Evolutionary conservation across 2,888 invertebrate genomes (phyloP), one percentile per base, ranked within the genome.

Genomic region (Sarcophaga carnaria): DNA sequence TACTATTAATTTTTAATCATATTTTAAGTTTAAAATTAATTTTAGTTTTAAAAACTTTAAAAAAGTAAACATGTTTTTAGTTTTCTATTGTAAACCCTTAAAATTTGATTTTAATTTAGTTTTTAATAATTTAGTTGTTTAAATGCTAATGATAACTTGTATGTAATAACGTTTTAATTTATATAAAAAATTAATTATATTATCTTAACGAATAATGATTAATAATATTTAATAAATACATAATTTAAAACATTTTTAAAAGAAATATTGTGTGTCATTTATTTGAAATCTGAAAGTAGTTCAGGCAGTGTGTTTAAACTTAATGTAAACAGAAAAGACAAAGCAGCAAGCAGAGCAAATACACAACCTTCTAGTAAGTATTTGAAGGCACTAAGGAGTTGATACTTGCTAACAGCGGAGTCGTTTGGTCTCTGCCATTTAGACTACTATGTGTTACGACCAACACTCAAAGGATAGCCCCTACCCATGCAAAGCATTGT

Each of bases 141-240:
- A 59, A 81, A 81, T 63, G 62, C 66, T 84, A 84, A 83, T 81
- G 62, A 72, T 60, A 27, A 62, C 74, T 20, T 54, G 45, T 69
- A 82, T 79, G 62, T 82, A 62, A 75, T 84, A 81, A 82, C 71
- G 63, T 71, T 81, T 81, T 71, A 54, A 78, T 83, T 70, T 80
- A 80, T 81, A 62, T 82, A 72, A 77, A 49, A 60, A 37, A 37
- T 37, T 37, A 6, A 37, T 45, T 66, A 71, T 87, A 78, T 67
- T 81, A 70, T 87, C 81, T 75, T 82, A 87, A 87, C 79, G 72
- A 82, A 75, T 75, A 76, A 79, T 74, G 75, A 84, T 75, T 77
- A 54, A 75, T 74, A 80, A 37, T 37, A 37, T 78, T 79, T 81
- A 87, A 87, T 87, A 83, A 72, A 80, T 45, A 70, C 6, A 37